Evolutionary conservation across 37 sponge, comb jelly and placozoan genomes (phyloP).

Genomic region (Diacarnus erythraeanus): DNA sequence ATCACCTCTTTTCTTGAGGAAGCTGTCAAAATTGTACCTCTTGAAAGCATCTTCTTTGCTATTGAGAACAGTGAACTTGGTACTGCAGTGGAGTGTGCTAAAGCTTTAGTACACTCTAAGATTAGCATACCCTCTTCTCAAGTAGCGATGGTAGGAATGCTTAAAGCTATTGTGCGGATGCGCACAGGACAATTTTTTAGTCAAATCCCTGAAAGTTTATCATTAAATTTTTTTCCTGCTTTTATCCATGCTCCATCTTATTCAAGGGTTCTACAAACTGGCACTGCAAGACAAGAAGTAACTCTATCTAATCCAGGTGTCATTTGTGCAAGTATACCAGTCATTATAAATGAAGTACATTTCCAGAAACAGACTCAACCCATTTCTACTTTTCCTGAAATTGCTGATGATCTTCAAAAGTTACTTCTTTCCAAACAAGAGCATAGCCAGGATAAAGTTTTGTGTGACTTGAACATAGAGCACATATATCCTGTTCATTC

Average conservation of each 20-base stretch:
- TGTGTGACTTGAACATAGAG: constrained; percentile 21
- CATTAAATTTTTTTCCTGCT: background rate
- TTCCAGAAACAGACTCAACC: background rate
- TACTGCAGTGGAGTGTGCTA: constrained; percentile 38
- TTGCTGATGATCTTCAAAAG: background rate
- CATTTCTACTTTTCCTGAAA: background rate
- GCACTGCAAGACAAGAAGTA: background rate
- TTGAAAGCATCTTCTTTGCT: constrained; percentile 65
- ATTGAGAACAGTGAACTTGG: constrained; percentile 29
- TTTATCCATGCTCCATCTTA: background rate
- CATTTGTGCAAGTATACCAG: background rate
- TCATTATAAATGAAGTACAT: background rate
- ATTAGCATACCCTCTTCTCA: constrained; percentile 12
- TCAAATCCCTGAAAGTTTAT: background rate
- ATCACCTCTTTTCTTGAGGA: constrained; percentile 51
- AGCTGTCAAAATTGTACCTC: constrained; percentile 55
- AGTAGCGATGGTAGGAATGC: constrained; percentile 1
- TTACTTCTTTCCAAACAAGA: background rate
- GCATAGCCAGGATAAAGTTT: background rate
- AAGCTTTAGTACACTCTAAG: constrained; percentile 23
- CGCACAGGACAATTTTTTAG: constrained; percentile 8
- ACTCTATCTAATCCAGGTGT: background rate
- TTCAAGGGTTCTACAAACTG: background rate
- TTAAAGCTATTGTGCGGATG: constrained; percentile 14
- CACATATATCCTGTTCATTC: constrained; percentile 28